Base-by-base conservation (phyloP, 1,140 invertebrate genomes). In the Diorhabda elongata region DNA sequence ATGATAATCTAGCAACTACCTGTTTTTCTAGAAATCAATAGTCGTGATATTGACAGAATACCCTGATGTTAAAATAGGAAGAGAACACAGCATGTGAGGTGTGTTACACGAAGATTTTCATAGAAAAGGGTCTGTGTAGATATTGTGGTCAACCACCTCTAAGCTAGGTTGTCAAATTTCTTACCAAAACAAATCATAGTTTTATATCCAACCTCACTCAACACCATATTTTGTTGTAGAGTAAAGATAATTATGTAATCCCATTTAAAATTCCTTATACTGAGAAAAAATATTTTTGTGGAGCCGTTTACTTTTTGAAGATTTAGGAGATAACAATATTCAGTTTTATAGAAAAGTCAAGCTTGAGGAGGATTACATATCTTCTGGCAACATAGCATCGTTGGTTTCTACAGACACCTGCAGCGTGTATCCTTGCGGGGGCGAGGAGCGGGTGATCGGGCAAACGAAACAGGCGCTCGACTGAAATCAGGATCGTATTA, bases 361-460 rank as follows among this genome's bases (percentile, higher is more conserved):
- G n/a, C 47, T 6, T 8, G n/a, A 52, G 47, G 59, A 41, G 44
- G 67, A 76, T 26, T 26, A 26, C 26, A 26, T 26, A 26, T 26
- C 26, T 26, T 67, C 67, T 75, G 75, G 74, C 75, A 75, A 76
- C 64, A 61, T 68, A 74, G 73, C 72, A 74, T 73, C 64, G 71
- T 71, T 74, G 56, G 71, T 73, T 74, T 74, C 76, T 78, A 74
- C 76, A 76, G 78, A 80, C 79, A 80, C 79, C 79, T 80, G 79
- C 79, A 80, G 78, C 73, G 74, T 75, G 73, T 76, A 66, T 67
- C 73, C 68, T 70, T 71, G 69, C 65, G 75, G 69, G 71, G 74
- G 72, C 69, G 74, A 68, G 77, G 65, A 60, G 64, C 62, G 72
- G 70, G 66, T 65, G 57, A 62, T 71, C 63, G 71, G 68, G 68